Base-by-base conservation (phyloP, 2,888 invertebrate species). In the Cephus pygmeus region DNA sequence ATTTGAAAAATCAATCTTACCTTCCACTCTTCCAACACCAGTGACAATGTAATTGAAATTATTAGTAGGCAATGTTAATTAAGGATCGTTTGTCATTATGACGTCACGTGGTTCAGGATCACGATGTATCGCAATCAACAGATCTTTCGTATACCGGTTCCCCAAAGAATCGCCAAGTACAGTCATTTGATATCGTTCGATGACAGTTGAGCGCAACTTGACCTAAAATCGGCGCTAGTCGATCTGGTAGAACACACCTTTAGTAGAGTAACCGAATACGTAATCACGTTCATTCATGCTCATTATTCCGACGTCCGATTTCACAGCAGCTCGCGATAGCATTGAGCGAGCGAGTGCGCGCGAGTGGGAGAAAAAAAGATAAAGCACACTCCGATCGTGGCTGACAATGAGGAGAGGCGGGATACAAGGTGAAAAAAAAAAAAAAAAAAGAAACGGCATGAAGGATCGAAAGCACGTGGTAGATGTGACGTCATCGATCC, bases 261-360 rank as follows among this genome's bases (percentile, higher is more conserved):
- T 56, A 15, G 31, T 31, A 71, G 31, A 71, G 71, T 71, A 71
- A 71, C 31, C 71, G 34, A 71, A 71, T 34, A 71, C 71, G 71
- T 71, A 34, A 71, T 34, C 33, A n/a, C 31, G 71, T 71, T 71
- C 71, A 71, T 71, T 71, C 71, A 71, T 71, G 31, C 71, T 71
- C 34, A 71, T 71, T 71, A 71, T 71, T 71, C 34, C 71, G 31
- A 71, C 71, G 15, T 71, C 6, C 15, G 34, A 71, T 71, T 71
- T 71, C 31, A 71, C 71, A 71, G 33, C 12, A 71, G 33, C 71
- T 23, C 12, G 71, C 31, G 33, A 71, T 6, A 71, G 71, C 71
- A 56, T 56, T 56, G 56, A 56, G 56, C 6, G 56, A 56, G 9
- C 23, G 56, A 56, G 9, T 56, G 56, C 56, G 56, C 23, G 56